Evolutionary conservation across 2,888 invertebrate species (phyloP), one percentile per base, ranked within the genome.

Genomic region (Sceliomorpha sp.): DNA sequence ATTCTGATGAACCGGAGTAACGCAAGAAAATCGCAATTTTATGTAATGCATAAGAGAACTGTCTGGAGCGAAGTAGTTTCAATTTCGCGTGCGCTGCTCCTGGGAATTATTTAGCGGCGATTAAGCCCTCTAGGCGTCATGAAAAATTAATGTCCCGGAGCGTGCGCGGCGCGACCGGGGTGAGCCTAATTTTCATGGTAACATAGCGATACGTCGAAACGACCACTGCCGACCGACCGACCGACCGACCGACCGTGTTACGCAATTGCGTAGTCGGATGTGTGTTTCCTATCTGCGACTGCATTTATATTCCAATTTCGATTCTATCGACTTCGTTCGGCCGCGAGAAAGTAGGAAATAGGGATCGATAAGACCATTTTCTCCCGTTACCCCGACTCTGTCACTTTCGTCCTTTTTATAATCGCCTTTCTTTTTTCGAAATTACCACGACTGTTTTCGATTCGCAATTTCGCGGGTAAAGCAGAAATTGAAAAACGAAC

Each of bases 61-160:
- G 59, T 42, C 48, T 40, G 40, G 13, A 60, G 44, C 24, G 31
- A 45, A 60, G 51, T 53, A 32, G 32, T 62, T 62, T 62, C 51
- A 62, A 53, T 62, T 62, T 45, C 37, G 45, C 36, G 37, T 34
- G 44, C 17, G 40, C 40, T 32, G 9, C 50, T 31, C 29, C 40
- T 51, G 60, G 31, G 44, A 75, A 73, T 72, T 73, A 72, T 72
- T 69, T 68, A 67, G 34, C 44, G 56, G 12, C 70, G 75, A 77
- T 77, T 77, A 76, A 74, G 73, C 37, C 68, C 47, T 40, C 27
- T 34, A 62, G 62, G 69, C 73, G 70, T 79, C 76, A 74, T 71
- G 73, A 78, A 79, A 78, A 77, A 76, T 76, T 72, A 74, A 77
- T 74, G 70, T 66, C 50, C 60, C 62, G 34, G 36, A 53, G 44